These are phyloP conservation scores for Diabrotica virgifera DNA, from an alignment of 1,140 invertebrate species.

Conservation along the genomic window DNA sequence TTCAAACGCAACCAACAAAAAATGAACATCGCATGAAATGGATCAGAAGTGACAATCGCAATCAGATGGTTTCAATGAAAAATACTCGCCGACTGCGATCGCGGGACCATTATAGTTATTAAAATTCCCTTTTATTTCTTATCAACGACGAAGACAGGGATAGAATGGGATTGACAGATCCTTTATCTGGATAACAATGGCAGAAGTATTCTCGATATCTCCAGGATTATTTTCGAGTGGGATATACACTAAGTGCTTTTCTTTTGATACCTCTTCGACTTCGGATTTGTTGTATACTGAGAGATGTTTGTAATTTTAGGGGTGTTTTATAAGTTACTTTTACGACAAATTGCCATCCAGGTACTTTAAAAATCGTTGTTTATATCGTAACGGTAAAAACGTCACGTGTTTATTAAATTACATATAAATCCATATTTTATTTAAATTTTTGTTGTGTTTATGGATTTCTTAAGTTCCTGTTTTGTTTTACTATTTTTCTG, in stretches of 20 bases:
- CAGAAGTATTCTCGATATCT: constrained; percentile 8
- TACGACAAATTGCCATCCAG: too few relatives aligned
- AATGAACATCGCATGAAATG: constrained; percentile 37
- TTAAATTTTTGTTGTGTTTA: too few relatives aligned
- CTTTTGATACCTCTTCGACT: too few relatives aligned
- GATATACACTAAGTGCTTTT: not conserved
- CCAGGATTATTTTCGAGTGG: not conserved
- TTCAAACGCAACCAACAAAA: constrained; percentile 13
- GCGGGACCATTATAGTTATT: constrained; percentile 34
- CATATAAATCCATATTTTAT: too few relatives aligned
- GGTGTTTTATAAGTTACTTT: too few relatives aligned
- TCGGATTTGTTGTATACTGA: too few relatives aligned
- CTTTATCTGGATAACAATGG: constrained; percentile 4
- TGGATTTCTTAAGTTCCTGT: too few relatives aligned
- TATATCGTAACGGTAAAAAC: too few relatives aligned
- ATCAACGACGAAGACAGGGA: constrained; percentile 6
- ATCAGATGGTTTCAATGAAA: constrained; percentile 24
- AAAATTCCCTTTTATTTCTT: constrained; percentile 31
- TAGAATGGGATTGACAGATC: not conserved
- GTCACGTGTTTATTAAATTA: too few relatives aligned
- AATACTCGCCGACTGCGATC: constrained; percentile 22
- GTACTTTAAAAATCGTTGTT: too few relatives aligned
- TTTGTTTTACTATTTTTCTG: too few relatives aligned
- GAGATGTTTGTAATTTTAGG: too few relatives aligned
- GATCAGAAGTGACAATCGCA: constrained; percentile 38